Base-by-base conservation (phyloP, 1,140 invertebrate species). In the Drosophila nebulosa region DNA sequence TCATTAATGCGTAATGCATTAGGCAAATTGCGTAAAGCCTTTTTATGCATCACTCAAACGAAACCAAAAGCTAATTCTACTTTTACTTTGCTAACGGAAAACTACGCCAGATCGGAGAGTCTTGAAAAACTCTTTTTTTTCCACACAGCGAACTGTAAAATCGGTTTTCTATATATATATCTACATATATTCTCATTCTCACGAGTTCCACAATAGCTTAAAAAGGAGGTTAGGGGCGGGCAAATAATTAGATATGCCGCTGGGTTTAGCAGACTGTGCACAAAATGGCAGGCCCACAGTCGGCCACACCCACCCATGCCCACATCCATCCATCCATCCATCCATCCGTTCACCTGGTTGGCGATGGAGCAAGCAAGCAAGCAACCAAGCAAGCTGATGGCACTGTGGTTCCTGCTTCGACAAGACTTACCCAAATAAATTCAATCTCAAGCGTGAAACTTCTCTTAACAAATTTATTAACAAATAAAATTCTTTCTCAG, bases 221-320 rank as follows among this genome's bases (percentile, higher is more conserved):
- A n/a, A n/a, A n/a, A n/a, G n/a, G n/a, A n/a, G n/a, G n/a, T n/a
- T n/a, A n/a, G n/a, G n/a, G n/a, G n/a, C n/a, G 70, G 62, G 62
- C 62, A 74, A 74, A 74, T 74, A 74, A 74, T 74, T 74, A 74
- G 71, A 74, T 74, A 74, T 74, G 71, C 71, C 71, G 69, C 69
- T 74, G 71, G 69, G 71, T 70, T 74, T 60, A 74, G 62, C 70
- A 74, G 71, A 74, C 69, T 66, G 69, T 74, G 70, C 65, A 74
- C 61, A 74, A 56, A 73, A 74, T 66, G 70, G 18, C 35, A 59
- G n/a, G n/a, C 51, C 30, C 52, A 35, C 16, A 9, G n/a, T n/a
- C n/a, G n/a, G n/a, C n/a, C 22, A 39, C 30, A 14, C 22, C 12
- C 52, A 51, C 52, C 3, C 12, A n/a, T n/a, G n/a, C n/a, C n/a